Evolutionary conservation across 2,888 invertebrate genomes (phyloP), one percentile per base, ranked within the genome.

Genomic region (Bhutanitis thaidina): DNA sequence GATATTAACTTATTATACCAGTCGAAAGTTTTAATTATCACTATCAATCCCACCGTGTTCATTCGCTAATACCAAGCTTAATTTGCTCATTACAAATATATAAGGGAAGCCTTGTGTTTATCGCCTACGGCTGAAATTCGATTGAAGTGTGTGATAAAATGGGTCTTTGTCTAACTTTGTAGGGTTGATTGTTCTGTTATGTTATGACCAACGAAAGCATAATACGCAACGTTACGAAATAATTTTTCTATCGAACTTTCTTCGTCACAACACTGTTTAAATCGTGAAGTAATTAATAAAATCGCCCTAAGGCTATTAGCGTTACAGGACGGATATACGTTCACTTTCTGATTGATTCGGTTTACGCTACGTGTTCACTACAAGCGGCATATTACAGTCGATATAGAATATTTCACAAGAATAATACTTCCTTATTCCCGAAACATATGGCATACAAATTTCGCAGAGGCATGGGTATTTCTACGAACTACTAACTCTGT

Each of bases 1-100:
- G n/a, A n/a, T n/a, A n/a, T n/a, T n/a, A n/a, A n/a, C 65, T 66
- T 69, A 71, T 71, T 73, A 74, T 68, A 67, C 65, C 60, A 69
- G 64, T 74, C 59, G 78, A 78, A 84, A 80, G 80, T 81, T 81
- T 76, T 79, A 82, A 82, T 83, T 84, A 78, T 70, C 63, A 61
- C 53, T 49, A 56, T 61, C 72, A 62, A 74, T 74, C 66, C 65
- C 56, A 64, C 62, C 61, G 62, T 57, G 61, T 65, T 60, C 45
- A 49, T 54, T 58, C 50, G 36, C 47, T 36, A 49, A 56, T 54
- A 53, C 52, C 27, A 46, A 44, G 41, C 37, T 52, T 55, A 46
- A 52, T 39, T 44, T 14, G 34, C 39, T 45, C 38, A 49, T 56
- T 41, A 38, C 29, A 43, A 37, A 43, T n/a, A 25, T 12, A 32